A percentile compares a stretch with the other conserved stretches of the same genome.
phyloP scores from a whole-genome alignment of 2,888 invertebrate genomes.

The Pristionchus exspectatus region DNA sequence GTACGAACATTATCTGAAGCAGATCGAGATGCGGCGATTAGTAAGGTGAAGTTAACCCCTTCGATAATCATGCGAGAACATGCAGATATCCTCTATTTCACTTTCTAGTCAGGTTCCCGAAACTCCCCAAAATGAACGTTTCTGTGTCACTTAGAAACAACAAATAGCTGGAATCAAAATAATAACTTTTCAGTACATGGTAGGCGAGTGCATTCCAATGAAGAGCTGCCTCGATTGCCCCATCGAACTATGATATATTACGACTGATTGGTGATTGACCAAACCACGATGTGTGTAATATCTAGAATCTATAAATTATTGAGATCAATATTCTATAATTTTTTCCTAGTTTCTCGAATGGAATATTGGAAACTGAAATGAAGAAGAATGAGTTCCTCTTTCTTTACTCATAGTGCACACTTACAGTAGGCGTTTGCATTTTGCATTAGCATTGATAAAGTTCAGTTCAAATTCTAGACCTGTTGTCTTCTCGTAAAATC shows the following conservation, averaged over 20 bases:
- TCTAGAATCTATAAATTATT: slow-evolving; percentile 20
- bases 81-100: too few relatives aligned
- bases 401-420: too few relatives aligned
- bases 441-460: too few relatives aligned
- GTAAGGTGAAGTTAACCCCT: neutral
- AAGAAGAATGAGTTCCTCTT: too few relatives aligned
- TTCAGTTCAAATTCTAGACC: too few relatives aligned
- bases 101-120: too few relatives aligned
- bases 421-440: too few relatives aligned
- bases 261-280: neutral
- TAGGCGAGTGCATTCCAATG: slow-evolving; percentile 19
- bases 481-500: too few relatives aligned
- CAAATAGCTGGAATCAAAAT: neutral
- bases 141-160: too few relatives aligned
- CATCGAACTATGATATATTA: slow-evolving; percentile 2
- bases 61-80: too few relatives aligned
- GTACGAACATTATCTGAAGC: neutral
- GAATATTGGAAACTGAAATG: too few relatives aligned
- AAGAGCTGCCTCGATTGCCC: slow-evolving; percentile 35
- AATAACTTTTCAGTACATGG: neutral
- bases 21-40: neutral
- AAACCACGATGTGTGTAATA: neutral
- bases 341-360: neutral
- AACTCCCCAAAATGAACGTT: too few relatives aligned
- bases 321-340: neutral